Evolutionary conservation across 1,140 invertebrate genomes (phyloP).

Genomic region (Brachionus manjavacas): DNA sequence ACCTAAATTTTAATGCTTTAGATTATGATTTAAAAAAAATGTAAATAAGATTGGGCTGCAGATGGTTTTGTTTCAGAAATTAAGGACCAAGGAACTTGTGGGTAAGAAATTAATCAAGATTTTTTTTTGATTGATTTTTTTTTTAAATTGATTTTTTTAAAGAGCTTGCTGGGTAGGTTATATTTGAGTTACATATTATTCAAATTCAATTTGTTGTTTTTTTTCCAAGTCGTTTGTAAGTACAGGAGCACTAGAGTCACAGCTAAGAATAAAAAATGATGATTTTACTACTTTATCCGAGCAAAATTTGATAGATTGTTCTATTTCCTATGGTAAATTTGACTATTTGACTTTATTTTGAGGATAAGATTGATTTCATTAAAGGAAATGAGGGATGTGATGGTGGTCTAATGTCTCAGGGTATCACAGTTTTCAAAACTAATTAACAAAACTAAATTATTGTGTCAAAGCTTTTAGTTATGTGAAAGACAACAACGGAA

Average conservation of each 20-base stretch:
- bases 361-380: not conserved
- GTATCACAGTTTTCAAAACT: not conserved
- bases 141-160: not conserved
- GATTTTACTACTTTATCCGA: slow-evolving; percentile 15
- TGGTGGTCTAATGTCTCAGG: slow-evolving; percentile 41
- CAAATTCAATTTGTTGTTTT: not conserved
- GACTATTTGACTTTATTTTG: no score
- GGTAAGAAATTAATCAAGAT: slow-evolving; percentile 50
- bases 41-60: slow-evolving; percentile 74
- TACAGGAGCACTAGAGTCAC: slow-evolving; percentile 32
- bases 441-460: not conserved
- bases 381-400: slow-evolving; percentile 40
- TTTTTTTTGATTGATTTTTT: not conserved
- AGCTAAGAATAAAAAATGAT: not conserved
- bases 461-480: slow-evolving; percentile 48
- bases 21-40: no score
- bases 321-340: slow-evolving; percentile 1
- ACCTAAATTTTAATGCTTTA: not conserved
- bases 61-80: slow-evolving; percentile 81
- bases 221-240: slow-evolving; percentile 30
- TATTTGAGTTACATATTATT: not conserved
- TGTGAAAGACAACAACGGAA: slow-evolving; percentile 62
- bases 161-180: slow-evolving; percentile 34
- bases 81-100: slow-evolving; percentile 71
- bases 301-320: slow-evolving; percentile 42